Percentiles rank a stretch among this genome's conserved stretches.
Evolutionary conservation across 2,888 invertebrate species (phyloP).

Genomic region (Thecocarcelia acutangulata): DNA sequence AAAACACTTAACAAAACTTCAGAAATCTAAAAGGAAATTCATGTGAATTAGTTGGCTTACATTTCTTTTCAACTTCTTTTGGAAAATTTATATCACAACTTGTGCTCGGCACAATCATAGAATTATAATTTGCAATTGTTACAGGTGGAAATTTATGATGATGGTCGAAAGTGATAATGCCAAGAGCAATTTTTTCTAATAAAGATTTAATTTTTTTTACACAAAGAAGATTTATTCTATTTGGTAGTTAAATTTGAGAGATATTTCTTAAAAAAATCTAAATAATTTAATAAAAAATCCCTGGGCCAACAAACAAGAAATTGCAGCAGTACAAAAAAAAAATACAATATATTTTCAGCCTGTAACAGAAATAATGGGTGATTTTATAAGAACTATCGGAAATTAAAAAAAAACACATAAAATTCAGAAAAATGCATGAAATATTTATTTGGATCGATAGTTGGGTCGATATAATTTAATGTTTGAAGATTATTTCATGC

Average conservation of each 20-base stretch:
- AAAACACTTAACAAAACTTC: slow-evolving; percentile 11
- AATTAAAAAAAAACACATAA: too few species aligned
- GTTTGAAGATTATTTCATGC: too few species aligned
- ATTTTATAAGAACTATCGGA: too few species aligned
- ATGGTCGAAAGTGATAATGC: slow-evolving; percentile 76
- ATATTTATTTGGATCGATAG: too few species aligned
- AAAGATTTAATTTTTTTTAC: background rate
- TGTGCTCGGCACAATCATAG: slow-evolving; percentile 22
- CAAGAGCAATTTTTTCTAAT: slow-evolving; percentile 62
- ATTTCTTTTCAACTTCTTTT: slow-evolving; percentile 15
- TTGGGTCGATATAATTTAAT: too few species aligned
- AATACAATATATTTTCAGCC: too few species aligned
- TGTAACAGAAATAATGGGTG: too few species aligned
- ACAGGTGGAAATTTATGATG: slow-evolving; percentile 78
- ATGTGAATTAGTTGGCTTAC: slow-evolving; percentile 40
- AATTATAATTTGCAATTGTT: slow-evolving; percentile 75
- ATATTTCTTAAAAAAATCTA: slow-evolving; percentile 60
- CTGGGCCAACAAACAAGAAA: slow-evolving; percentile 2
- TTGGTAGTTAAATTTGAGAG: slow-evolving; percentile 38
- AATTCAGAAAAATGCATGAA: too few species aligned
- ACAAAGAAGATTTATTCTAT: slow-evolving; percentile 37
- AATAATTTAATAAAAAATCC: slow-evolving; percentile 66
- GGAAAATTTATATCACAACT: slow-evolving; percentile 1
- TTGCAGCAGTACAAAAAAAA: background rate
- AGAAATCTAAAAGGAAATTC: slow-evolving; percentile 53